Conservation (phyloP, 2,888 invertebrate species). For the Leptopilina syphax region DNA sequence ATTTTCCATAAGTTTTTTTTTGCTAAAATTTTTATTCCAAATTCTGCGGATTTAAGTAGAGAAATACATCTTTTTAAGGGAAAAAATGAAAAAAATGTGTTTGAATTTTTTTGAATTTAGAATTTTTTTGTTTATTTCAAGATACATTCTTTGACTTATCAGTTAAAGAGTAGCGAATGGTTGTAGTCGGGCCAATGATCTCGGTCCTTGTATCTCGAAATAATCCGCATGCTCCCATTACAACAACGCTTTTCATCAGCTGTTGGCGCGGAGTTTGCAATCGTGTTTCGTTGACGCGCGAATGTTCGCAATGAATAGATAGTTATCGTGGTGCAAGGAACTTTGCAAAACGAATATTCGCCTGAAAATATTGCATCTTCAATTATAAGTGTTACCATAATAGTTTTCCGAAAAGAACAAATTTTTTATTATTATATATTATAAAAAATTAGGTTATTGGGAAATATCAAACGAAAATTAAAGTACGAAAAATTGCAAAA, state of each 20-base stretch:
- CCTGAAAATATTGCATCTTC: slow-evolving; percentile 1
- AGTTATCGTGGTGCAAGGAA: slow-evolving; percentile 48
- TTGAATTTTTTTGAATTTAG: too few species aligned
- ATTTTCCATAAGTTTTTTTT: neutral
- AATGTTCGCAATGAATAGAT: slow-evolving; percentile 40
- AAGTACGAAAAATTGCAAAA: neutral
- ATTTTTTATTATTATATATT: too few species aligned
- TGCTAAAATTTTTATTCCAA: too few species aligned
- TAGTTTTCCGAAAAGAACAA: neutral
- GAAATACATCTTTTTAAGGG: too few species aligned
- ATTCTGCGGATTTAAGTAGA: too few species aligned
- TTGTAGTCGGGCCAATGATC: slow-evolving; percentile 51
- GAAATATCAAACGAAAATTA: too few species aligned
- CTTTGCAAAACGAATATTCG: slow-evolving; percentile 5
- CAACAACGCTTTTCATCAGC: slow-evolving; percentile 51
- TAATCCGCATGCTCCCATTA: slow-evolving; percentile 54
- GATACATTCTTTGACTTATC: neutral
- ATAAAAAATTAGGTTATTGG: too few species aligned
- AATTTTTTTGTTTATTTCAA: too few species aligned
- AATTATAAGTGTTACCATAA: neutral
- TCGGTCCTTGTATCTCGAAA: slow-evolving; percentile 48
- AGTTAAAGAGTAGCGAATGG: slow-evolving; percentile 34
- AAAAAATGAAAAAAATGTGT: too few species aligned
- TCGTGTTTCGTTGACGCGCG: slow-evolving; percentile 43
- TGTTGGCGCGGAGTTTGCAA: slow-evolving; percentile 49